Conservation (phyloP, 2,113 vertebrate genomes). For the Ploceus nigricollis region DNA sequence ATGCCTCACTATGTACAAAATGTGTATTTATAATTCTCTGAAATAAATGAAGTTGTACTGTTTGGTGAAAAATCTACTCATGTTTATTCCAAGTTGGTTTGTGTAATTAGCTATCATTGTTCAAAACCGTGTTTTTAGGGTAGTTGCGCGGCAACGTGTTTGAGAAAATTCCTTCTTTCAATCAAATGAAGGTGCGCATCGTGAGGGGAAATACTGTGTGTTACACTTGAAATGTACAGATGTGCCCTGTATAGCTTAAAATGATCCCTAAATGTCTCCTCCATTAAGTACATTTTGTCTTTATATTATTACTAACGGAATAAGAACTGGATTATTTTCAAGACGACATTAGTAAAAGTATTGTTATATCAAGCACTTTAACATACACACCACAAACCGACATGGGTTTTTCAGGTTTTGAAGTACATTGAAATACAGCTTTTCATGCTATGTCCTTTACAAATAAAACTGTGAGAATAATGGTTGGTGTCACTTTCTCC, state of each 20-base stretch:
- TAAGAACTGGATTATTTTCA: conserved; percentile 72
- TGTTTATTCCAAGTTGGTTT: conserved; percentile 13
- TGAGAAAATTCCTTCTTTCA: conserved; percentile 48
- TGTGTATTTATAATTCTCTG: conserved; percentile 39
- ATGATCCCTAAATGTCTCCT: conserved; percentile 54
- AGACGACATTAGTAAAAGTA: conserved; percentile 60
- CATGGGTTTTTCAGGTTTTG: conserved; percentile 77
- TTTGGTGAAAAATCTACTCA: background rate
- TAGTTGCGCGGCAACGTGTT: background rate
- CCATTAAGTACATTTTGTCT: conserved; percentile 66
- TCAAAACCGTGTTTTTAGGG: conserved; percentile 3
- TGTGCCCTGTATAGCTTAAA: conserved; percentile 57
- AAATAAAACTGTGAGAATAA: conserved; percentile 79
- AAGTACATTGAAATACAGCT: conserved; percentile 78
- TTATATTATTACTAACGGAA: conserved; percentile 57
- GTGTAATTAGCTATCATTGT: conserved; percentile 26
- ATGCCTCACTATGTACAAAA: conserved; percentile 28
- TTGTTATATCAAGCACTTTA: conserved; percentile 81
- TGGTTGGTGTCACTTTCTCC: conserved; percentile 28
- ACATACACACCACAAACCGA: conserved; percentile 71
- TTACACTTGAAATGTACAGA: conserved; percentile 71
- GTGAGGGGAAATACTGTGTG: conserved; percentile 27
- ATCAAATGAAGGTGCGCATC: conserved; percentile 33
- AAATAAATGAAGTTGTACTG: background rate
- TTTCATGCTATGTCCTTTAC: conserved; percentile 82